Base-by-base conservation (phyloP, 2,888 invertebrate genomes). In the Phalangium opilio region DNA sequence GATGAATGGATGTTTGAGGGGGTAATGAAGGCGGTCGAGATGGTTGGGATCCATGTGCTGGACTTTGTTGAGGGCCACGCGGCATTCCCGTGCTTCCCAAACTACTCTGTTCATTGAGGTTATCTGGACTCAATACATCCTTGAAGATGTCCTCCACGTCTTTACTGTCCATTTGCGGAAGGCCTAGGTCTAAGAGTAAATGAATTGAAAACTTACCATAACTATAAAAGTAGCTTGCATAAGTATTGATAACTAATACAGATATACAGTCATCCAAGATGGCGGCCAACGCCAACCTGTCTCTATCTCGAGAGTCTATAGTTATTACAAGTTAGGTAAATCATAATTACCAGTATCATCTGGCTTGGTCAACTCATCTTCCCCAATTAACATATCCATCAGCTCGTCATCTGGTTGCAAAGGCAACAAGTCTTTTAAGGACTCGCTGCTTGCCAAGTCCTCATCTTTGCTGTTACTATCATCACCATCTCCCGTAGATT, bases 61-160 rank as follows among this genome's bases (percentile, higher is more conserved):
- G n/a, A 52, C 62, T 58, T 55, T 62, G 60, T 36, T 62, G 53
- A 58, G 63, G 63, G 41, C 63, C 62, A 49, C 63, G 60, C 43
- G 53, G 41, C 54, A 27, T 27, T 27, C 27, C 27, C 8, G 27
- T 27, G 8, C 27, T 27, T 27, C 27, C 27, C 8, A 27, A 27
- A 49, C 48, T 57, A 57, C 34, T 55, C 41, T 38, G 80, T 78
- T 62, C 81, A 82, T 64, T 81, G 81, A 2, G 81, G 79, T 64
- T 82, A 81, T 71, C 81, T 75, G 21, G 64, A 61, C 63, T 83
- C 82, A 61, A 83, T 50, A 87, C 85, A 40, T 82, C 85, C 69
- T 87, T 86, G 67, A 90, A 85, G 61, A 89, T 81, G 65, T 87
- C 87, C 62, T 89, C 87, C 1, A 89, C 85, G 59, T 87, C 87